Evolutionary conservation across 1,140 invertebrate genomes (phyloP).

Genomic region (Hormaphis cornu): DNA sequence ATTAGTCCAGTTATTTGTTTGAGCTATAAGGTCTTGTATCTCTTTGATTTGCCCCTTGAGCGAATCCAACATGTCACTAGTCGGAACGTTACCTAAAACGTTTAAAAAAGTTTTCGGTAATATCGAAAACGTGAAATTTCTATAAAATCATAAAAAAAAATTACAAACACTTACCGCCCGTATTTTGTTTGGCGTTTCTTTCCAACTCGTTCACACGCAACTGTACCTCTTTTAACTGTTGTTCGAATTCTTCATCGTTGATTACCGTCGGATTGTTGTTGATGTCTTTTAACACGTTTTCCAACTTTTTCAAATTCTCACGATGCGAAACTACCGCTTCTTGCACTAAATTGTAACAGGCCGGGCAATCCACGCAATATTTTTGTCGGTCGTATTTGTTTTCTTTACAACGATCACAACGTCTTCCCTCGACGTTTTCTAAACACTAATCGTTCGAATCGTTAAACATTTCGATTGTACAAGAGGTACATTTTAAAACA

Average conservation of each 20-base stretch:
- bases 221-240: conserved; percentile 61
- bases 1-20: conserved; percentile 51
- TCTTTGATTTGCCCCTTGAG: conserved; percentile 52
- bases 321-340: conserved; percentile 75
- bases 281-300: conserved; percentile 57
- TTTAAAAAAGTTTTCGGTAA: no score
- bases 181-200: not conserved
- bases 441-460: conserved; percentile 50
- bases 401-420: conserved; percentile 88
- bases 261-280: conserved; percentile 66
- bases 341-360: conserved; percentile 88
- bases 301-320: conserved; percentile 60
- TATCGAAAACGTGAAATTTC: no score
- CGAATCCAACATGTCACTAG: not conserved
- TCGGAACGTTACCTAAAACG: not conserved
- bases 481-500: no score
- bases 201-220: conserved; percentile 50
- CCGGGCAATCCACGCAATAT: conserved; percentile 80
- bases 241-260: conserved; percentile 73
- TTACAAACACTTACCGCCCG: not conserved
- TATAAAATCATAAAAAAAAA: not conserved
- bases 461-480: conserved; percentile 31
- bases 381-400: conserved; percentile 78
- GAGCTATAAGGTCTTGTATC: conserved; percentile 54
- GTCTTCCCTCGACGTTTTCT: conserved; percentile 78